These are phyloP conservation scores for Eremophila alpestris DNA, from an alignment of 2,797 vertebrate genomes.

Conservation along the genomic window DNA sequence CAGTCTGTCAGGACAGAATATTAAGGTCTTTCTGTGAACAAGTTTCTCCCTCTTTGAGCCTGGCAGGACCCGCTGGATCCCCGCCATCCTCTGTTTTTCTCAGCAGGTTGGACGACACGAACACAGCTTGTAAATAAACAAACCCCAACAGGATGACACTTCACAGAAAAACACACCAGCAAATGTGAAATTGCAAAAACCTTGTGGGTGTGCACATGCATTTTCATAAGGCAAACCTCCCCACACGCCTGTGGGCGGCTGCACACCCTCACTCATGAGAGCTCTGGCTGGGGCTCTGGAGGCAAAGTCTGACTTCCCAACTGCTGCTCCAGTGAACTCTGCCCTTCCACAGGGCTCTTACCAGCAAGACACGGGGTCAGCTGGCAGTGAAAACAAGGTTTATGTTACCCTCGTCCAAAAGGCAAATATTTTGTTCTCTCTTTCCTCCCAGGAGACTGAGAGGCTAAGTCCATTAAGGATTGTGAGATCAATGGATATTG, in stretches of 20 bases:
- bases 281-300: not conserved
- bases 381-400: not conserved
- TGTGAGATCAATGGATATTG: not conserved
- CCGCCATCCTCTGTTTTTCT: conserved; percentile 25
- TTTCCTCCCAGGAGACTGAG: not conserved
- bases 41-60: conserved; percentile 1
- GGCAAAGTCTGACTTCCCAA: not conserved
- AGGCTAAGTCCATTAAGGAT: not conserved
- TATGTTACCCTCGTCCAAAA: not conserved
- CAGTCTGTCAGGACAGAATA: not conserved
- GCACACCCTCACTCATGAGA: not conserved
- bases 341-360: not conserved
- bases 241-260: not conserved
- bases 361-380: not conserved
- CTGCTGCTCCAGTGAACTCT: not conserved
- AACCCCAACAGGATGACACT: conserved; percentile 27
- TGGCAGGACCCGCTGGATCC: conserved; percentile 10
- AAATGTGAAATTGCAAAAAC: not conserved
- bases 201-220: conserved; percentile 30
- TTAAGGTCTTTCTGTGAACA: not conserved
- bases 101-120: conserved; percentile 32
- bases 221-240: conserved; percentile 22
- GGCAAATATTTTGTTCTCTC: conserved; percentile 19
- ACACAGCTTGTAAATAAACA: conserved; percentile 52
- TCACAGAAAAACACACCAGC: not conserved